Conservation (phyloP, 2,797 vertebrate species). For the Periparus ater region DNA sequence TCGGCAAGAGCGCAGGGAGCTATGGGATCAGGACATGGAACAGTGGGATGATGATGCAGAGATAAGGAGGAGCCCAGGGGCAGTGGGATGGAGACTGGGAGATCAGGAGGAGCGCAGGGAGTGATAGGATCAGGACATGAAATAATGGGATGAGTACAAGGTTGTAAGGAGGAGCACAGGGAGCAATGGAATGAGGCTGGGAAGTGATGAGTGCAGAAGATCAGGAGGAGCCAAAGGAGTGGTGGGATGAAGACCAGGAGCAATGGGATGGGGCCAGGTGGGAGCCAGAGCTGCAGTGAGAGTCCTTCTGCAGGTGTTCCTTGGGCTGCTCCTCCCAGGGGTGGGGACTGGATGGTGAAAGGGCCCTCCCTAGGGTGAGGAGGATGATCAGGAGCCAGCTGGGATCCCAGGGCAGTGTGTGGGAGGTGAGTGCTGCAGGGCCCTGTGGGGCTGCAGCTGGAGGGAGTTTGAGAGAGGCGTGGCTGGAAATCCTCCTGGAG, state of each 20-base stretch:
- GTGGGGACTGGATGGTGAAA: background rate
- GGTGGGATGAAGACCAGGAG: background rate
- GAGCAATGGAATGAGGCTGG: background rate
- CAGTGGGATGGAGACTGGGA: background rate
- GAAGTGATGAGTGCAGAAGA: background rate
- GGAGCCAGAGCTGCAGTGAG: accelerated
- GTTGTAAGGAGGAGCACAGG: background rate
- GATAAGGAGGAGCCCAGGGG: background rate
- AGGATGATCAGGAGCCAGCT: background rate
- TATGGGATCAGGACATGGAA: background rate
- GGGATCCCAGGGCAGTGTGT: accelerated
- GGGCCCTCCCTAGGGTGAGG: accelerated
- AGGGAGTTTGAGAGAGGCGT: background rate
- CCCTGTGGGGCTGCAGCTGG: background rate
- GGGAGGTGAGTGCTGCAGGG: accelerated
- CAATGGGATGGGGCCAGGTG: accelerated
- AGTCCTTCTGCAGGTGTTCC: background rate
- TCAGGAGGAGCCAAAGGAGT: background rate
- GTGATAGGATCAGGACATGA: background rate
- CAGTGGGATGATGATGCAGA: background rate
- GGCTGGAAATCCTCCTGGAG: background rate
- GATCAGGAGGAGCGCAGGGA: background rate
- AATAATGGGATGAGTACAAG: background rate
- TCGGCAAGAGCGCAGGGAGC: background rate
- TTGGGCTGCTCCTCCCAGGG: background rate